Percentiles rank a stretch among this genome's conserved stretches.
phyloP scores from a whole-genome alignment of 2,888 invertebrate genomes.

The Hypolimnas misippus region DNA sequence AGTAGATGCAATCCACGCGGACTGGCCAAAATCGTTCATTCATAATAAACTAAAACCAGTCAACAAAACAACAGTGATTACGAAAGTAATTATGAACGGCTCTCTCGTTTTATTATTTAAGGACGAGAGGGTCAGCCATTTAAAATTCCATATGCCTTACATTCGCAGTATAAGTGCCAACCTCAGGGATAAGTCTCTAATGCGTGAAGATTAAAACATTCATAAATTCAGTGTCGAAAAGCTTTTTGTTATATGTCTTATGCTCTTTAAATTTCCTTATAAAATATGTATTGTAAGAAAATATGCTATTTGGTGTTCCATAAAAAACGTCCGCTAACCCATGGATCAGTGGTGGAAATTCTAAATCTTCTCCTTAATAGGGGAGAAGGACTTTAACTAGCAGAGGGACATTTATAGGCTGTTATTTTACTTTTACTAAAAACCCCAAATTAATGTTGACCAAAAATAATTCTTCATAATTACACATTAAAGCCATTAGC shows the following conservation, averaged over 20 bases:
- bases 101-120: conserved; percentile 4
- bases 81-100: background rate
- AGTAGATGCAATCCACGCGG: too few species aligned
- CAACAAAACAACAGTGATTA: background rate
- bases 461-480: too few species aligned
- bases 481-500: background rate
- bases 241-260: background rate
- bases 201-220: background rate
- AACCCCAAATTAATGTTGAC: too few species aligned
- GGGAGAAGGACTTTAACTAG: too few species aligned
- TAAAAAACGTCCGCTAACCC: too few species aligned
- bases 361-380: too few species aligned
- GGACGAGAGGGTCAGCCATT: background rate
- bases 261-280: background rate
- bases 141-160: background rate
- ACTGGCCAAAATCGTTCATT: too few species aligned
- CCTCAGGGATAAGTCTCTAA: background rate
- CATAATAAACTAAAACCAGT: background rate
- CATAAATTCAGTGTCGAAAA: background rate
- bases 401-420: too few species aligned
- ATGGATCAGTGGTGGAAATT: too few species aligned
- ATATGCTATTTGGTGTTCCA: too few species aligned
- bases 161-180: background rate
- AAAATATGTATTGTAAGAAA: background rate
- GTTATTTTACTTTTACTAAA: too few species aligned